These are phyloP conservation scores for Copidosoma aretas DNA, from an alignment of 2,888 invertebrate genomes.

Conservation along the genomic window DNA sequence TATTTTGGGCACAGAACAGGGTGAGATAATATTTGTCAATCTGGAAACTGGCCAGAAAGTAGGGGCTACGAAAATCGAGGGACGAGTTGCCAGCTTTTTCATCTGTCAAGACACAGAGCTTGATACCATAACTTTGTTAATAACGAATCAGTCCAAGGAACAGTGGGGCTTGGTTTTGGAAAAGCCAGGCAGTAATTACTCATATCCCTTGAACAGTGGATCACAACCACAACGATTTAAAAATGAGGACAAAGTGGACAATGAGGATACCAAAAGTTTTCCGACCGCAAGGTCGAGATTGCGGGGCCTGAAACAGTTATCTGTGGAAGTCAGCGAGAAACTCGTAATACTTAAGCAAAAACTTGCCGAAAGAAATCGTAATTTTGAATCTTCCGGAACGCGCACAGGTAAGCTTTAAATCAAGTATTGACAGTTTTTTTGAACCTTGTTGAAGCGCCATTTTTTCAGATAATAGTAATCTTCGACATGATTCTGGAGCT, in stretches of 20 bases:
- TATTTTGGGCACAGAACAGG: conserved; percentile 62
- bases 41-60: conserved; percentile 74
- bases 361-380: conserved; percentile 65
- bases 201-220: conserved; percentile 67
- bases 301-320: conserved; percentile 71
- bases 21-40: conserved; percentile 74
- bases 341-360: conserved; percentile 71
- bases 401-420: conserved; percentile 22
- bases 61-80: conserved; percentile 71
- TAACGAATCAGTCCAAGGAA: conserved; percentile 75
- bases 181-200: conserved; percentile 76
- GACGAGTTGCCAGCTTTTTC: conserved; percentile 70
- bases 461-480: conserved; percentile 48
- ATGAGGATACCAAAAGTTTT: conserved; percentile 58
- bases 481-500: conserved; percentile 41
- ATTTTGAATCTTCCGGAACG: conserved; percentile 39
- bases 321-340: conserved; percentile 67
- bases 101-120: conserved; percentile 77
- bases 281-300: conserved; percentile 65
- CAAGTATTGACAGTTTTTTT: background rate
- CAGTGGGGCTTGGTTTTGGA: conserved; percentile 86
- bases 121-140: conserved; percentile 70
- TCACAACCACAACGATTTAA: conserved; percentile 19
- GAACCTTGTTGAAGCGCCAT: background rate
- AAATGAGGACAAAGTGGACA: conserved; percentile 48